Evolutionary conservation across 2,888 invertebrate species (phyloP), one percentile per base, ranked within the genome.

Genomic region (Seira ritae): DNA sequence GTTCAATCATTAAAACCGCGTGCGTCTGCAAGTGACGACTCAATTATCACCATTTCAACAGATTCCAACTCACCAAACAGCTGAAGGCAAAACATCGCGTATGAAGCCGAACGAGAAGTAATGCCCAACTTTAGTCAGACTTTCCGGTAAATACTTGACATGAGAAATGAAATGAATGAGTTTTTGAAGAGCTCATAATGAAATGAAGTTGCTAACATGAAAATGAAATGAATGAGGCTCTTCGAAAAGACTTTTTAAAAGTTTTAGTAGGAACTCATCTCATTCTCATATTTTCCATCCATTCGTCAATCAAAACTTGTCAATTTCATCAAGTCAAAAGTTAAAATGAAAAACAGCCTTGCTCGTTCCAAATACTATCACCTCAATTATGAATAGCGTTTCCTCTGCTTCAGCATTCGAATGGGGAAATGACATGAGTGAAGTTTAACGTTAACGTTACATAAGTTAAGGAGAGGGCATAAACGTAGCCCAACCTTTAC

Each of bases 21-120:
- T 22, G 24, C 46, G 72, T 67, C 80, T 80, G 80, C 80, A 80
- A 80, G 80, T 80, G 80, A 80, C 80, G 80, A 80, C 80, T 80
- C 80, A 80, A 80, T 80, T 80, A 80, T 73, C 80, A 66, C 80
- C 55, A 8, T 17, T n/a, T 10, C 17, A n/a, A 60, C 6, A 60
- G 17, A 19, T 60, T 4, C 4, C 4, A 60, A 19, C 60, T 6
- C n/a, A 4, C 60, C 60, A 60, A 60, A n/a, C 19, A 70, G 22
- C 4, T 46, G 42, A 46, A 37, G 37, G 42, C 19, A 19, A 22
- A 50, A 15, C 4, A 15, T 12, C 42, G 67, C 19, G 3, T 20
- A 12, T 55, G 71, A 71, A 55, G n/a, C n/a, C 24, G 60, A 19
- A n/a, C 8, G 42, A 19, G 15, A 70, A 71, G 24, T 55, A 24